phyloP scores from a whole-genome alignment of 35 echinoderm and acorn worm species.

The Holothuria glaberrima region DNA sequence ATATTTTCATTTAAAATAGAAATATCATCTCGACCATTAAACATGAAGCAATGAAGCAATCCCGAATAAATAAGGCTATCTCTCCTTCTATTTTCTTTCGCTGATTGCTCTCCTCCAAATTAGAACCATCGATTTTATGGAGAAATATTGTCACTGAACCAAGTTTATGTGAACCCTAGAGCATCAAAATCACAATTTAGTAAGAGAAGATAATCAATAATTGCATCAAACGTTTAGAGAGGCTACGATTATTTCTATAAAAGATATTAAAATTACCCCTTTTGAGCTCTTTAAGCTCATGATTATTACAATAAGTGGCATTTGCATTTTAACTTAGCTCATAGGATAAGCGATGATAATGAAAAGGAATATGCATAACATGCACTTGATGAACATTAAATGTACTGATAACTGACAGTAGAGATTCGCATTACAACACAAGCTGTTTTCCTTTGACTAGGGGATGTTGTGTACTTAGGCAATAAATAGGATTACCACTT shows the following conservation, averaged over 20 bases:
- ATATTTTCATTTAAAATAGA: too few species aligned
- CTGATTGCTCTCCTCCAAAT: not conserved
- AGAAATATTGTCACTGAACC: not conserved
- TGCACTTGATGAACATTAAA: not conserved
- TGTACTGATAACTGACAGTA: not conserved
- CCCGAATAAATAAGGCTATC: too few species aligned
- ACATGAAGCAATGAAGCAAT: not conserved
- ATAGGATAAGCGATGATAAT: not conserved
- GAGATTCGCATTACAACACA: not conserved
- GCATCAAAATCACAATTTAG: too few species aligned
- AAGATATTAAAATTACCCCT: too few species aligned
- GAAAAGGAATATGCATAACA: not conserved
- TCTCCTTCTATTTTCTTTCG: not conserved
- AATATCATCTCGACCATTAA: not conserved
- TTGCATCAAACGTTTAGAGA: not conserved
- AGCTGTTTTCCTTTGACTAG: not conserved
- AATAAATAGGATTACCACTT: conserved; percentile 10
- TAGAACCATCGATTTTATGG: not conserved
- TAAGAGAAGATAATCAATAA: too few species aligned
- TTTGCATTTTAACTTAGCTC: too few species aligned
- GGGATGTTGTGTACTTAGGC: not conserved
- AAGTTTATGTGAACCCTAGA: too few species aligned
- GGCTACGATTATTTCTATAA: too few species aligned
- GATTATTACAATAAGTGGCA: not conserved
- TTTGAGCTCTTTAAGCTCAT: too few species aligned